These are phyloP conservation scores for Rhingia rostrata DNA, from an alignment of 2,888 invertebrate genomes.

Conservation along the genomic window DNA sequence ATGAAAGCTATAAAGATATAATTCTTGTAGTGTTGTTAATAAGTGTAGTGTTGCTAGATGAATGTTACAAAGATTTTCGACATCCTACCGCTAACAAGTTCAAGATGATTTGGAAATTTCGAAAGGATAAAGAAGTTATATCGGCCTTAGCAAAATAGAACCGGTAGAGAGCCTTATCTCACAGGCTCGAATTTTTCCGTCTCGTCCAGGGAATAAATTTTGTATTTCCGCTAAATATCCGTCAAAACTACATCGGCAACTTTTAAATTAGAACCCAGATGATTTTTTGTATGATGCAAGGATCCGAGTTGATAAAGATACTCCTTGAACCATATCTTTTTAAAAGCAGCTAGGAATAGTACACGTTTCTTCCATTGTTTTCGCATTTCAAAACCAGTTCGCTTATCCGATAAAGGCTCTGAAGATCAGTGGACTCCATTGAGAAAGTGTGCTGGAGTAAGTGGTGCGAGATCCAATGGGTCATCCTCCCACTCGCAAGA, in stretches of 20 bases:
- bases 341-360: constrained; percentile 26
- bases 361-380: constrained; percentile 44
- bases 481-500: constrained; percentile 28
- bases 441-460: constrained; percentile 30
- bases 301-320: constrained; percentile 42
- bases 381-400: constrained; percentile 10
- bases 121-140: constrained; percentile 54
- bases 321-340: constrained; percentile 42
- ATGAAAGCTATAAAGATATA: too few relatives aligned
- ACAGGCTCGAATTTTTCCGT: constrained; percentile 51
- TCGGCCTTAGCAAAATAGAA: constrained; percentile 48
- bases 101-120: constrained; percentile 17
- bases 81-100: constrained; percentile 26
- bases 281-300: constrained; percentile 35
- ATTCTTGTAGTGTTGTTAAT: too few relatives aligned
- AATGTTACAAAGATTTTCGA: constrained; percentile 20
- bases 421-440: background rate
- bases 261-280: background rate
- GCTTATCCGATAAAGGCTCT: constrained; percentile 3
- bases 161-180: constrained; percentile 44
- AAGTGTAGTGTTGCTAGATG: too few relatives aligned
- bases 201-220: constrained; percentile 54
- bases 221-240: constrained; percentile 53
- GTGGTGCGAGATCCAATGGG: constrained; percentile 24
- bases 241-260: constrained; percentile 54